Conservation (phyloP, 92 coral and sea anemone species). For the Epizoanthus ramosus region DNA sequence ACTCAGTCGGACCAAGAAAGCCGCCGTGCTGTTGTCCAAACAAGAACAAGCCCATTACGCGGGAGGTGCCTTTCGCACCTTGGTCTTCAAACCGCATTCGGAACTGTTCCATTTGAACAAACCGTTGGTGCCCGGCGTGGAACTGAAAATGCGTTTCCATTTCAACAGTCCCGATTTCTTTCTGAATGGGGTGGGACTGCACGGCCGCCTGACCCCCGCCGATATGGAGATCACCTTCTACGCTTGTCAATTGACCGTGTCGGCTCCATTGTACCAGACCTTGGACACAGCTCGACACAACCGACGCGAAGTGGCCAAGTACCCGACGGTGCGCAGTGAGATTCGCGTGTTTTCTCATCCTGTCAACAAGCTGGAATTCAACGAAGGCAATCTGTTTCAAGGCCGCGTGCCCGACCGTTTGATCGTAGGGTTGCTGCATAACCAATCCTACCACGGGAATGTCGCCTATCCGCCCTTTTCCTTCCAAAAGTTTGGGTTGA, state of each 20-base stretch:
- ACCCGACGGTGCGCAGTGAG: constrained; percentile 20
- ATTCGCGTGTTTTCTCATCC: constrained; percentile 10
- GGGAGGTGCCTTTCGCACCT: constrained; percentile 14
- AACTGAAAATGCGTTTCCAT: background rate
- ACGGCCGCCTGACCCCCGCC: background rate
- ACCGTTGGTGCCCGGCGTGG: constrained; percentile 23
- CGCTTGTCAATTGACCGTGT: constrained; percentile 1
- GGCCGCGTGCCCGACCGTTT: constrained; percentile 15
- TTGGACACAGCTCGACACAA: background rate
- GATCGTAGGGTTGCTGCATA: background rate
- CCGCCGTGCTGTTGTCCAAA: background rate
- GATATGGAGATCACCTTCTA: constrained; percentile 17
- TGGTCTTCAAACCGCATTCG: constrained; percentile 15
- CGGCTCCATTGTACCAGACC: background rate
- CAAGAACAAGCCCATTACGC: constrained; percentile 2
- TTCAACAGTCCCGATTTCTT: background rate
- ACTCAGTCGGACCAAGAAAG: background rate
- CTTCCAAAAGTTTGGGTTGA: constrained; percentile 14
- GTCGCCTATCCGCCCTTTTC: background rate
- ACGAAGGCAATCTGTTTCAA: constrained; percentile 26
- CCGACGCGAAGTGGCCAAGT: background rate
- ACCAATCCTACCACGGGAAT: background rate
- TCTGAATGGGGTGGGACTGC: background rate
- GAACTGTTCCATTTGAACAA: constrained; percentile 10
- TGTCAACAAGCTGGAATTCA: constrained; percentile 5